Evolutionary conservation across 2,113 vertebrate genomes (phyloP).

Genomic region (Octodon degus): DNA sequence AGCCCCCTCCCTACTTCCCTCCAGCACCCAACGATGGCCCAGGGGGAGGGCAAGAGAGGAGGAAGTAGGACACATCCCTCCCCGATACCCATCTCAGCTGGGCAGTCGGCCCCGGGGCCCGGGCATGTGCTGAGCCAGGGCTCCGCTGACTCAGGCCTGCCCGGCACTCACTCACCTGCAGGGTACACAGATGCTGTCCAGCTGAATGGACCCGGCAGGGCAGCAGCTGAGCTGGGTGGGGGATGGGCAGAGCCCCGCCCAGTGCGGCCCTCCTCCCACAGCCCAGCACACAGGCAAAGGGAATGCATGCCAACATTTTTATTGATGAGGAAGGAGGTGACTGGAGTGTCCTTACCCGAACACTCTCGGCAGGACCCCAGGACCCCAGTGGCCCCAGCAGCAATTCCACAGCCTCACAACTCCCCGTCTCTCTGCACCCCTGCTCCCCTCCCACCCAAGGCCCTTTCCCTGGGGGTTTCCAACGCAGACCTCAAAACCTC

Average conservation of each 20-base stretch:
- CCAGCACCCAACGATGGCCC: not conserved
- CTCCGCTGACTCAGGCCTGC: not conserved
- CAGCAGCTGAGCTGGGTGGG: not conserved
- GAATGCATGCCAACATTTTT: constrained; percentile 57
- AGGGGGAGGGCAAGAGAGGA: not conserved
- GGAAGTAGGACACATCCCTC: not conserved
- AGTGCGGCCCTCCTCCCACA: too few species aligned
- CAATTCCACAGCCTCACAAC: not conserved
- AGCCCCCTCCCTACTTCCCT: not conserved
- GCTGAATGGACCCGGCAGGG: not conserved
- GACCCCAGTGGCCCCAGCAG: not conserved
- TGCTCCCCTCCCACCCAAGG: not conserved
- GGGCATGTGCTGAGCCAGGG: not conserved
- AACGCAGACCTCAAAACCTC: not conserved
- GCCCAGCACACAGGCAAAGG: not conserved
- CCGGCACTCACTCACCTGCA: not conserved
- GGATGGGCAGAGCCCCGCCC: too few species aligned
- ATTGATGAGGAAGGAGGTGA: constrained; percentile 61
- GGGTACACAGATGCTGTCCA: not conserved
- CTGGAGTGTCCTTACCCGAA: not conserved
- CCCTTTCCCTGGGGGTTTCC: not conserved
- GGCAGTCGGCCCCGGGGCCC: not conserved
- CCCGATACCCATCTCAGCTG: constrained; percentile 11
- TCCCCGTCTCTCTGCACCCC: not conserved
- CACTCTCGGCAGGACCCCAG: not conserved